Conservation (phyloP, 2,113 vertebrate species). For the Elachura formosa region DNA sequence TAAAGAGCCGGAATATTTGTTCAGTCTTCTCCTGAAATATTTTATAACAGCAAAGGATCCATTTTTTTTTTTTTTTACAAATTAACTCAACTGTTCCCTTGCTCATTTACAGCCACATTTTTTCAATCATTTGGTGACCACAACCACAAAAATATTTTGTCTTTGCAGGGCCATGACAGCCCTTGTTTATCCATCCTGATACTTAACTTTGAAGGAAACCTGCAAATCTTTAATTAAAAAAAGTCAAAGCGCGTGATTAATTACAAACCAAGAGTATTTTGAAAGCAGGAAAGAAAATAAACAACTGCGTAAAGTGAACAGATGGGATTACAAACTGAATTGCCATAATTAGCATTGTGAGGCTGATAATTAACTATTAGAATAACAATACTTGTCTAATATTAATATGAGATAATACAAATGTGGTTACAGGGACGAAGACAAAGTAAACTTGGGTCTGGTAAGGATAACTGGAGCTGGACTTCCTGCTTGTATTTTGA, state of each 20-base stretch:
- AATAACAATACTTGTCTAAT: conserved; percentile 32
- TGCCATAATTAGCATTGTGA: conserved; percentile 27
- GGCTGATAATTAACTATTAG: conserved; percentile 40
- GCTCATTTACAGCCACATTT: not conserved
- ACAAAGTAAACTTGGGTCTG: not conserved
- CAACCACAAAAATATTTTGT: not conserved
- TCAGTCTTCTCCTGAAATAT: not conserved
- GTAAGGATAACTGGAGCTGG: not conserved
- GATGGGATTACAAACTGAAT: conserved; percentile 25
- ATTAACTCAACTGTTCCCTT: not conserved
- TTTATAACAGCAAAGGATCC: not conserved
- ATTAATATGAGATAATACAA: conserved; percentile 7
- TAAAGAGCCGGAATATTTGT: not conserved
- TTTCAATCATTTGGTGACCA: not conserved
- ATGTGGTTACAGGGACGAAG: not conserved
- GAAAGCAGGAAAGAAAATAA: conserved; percentile 31
- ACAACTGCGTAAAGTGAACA: conserved; percentile 13
- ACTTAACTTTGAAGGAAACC: not conserved
- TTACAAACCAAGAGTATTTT: not conserved
- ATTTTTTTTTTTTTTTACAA: not conserved
- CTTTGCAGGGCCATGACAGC: not conserved
- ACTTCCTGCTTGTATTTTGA: not conserved
- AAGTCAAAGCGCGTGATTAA: not conserved
- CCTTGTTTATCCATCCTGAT: not conserved
- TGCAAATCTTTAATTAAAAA: not conserved